These are phyloP conservation scores for Anser cygnoides DNA, from an alignment of 2,113 vertebrate species.

Conservation along the genomic window DNA sequence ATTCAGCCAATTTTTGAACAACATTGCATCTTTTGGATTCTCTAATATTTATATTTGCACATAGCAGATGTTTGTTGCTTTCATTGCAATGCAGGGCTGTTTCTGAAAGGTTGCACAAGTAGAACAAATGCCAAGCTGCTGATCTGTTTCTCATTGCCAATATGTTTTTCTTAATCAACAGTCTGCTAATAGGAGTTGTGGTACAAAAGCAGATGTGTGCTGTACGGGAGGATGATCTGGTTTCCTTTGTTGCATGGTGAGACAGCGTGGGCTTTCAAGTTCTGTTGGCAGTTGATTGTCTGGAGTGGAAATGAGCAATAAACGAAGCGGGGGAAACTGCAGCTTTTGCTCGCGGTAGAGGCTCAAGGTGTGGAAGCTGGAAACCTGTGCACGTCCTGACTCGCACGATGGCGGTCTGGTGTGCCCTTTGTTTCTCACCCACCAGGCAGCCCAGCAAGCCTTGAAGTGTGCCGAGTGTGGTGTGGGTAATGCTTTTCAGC, in stretches of 20 bases:
- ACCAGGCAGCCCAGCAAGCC: not conserved
- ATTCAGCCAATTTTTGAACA: not conserved
- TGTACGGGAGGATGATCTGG: not conserved
- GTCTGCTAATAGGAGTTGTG: not conserved
- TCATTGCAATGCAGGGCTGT: not conserved
- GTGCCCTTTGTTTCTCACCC: not conserved
- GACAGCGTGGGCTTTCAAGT: not conserved
- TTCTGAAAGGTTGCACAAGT: conserved; percentile 29
- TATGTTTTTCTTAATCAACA: conserved; percentile 25
- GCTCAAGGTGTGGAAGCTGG: not conserved
- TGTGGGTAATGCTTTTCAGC: not conserved
- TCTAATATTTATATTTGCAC: not conserved
- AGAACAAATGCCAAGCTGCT: not conserved
- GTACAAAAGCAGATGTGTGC: not conserved
- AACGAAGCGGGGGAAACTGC: not conserved
- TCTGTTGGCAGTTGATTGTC: not conserved
- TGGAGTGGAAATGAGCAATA: not conserved
- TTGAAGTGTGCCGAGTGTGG: not conserved
- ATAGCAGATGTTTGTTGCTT: not conserved
- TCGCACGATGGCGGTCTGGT: not conserved
- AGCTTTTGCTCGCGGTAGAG: not conserved
- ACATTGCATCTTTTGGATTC: not conserved
- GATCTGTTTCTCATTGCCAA: conserved; percentile 12
- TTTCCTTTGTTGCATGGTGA: not conserved
- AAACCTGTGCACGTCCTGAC: not conserved